Percentiles rank a stretch among this genome's conserved stretches.
These are phyloP conservation scores for Perizoma affinitatum DNA, from an alignment of 2,888 invertebrate species.

Conservation along the genomic window DNA sequence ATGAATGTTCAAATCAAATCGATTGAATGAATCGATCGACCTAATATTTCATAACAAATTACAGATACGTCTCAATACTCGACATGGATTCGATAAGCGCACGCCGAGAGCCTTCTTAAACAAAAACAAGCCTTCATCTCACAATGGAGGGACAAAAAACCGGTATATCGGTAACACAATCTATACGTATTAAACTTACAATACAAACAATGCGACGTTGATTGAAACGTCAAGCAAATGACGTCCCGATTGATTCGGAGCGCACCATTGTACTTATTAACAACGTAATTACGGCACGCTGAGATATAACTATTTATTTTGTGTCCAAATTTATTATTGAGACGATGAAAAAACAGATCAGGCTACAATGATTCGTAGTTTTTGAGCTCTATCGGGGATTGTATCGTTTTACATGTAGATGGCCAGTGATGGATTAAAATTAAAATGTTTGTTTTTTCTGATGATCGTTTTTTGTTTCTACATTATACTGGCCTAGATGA, in stretches of 20 bases:
- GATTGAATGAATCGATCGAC: slow-evolving; percentile 49
- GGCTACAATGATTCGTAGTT: slow-evolving; percentile 71
- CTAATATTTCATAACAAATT: slow-evolving; percentile 72
- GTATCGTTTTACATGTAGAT: slow-evolving; percentile 68
- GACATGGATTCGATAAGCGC: slow-evolving; percentile 53
- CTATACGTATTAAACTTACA: slow-evolving; percentile 79
- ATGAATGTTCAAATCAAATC: slow-evolving; percentile 33
- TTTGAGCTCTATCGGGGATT: slow-evolving; percentile 58
- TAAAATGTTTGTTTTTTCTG: slow-evolving; percentile 51
- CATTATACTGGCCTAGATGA: slow-evolving; percentile 28
- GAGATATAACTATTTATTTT: slow-evolving; percentile 79
- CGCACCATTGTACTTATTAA: slow-evolving; percentile 77
- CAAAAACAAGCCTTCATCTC: slow-evolving; percentile 66
- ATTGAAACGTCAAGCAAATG: slow-evolving; percentile 82
- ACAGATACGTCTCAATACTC: slow-evolving; percentile 65
- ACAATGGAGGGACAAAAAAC: slow-evolving; percentile 65
- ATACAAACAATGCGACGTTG: slow-evolving; percentile 82
- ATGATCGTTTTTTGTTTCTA: slow-evolving; percentile 47
- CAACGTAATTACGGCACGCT: slow-evolving; percentile 79
- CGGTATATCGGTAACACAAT: slow-evolving; percentile 83
- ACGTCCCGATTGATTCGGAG: slow-evolving; percentile 76
- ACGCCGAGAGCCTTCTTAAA: slow-evolving; percentile 54
- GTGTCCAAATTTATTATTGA: slow-evolving; percentile 76
- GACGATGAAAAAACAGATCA: slow-evolving; percentile 69
- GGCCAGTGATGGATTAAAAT: slow-evolving; percentile 45